These are phyloP conservation scores for Danaus plexippus DNA, from an alignment of 1,140 invertebrate genomes.

Conservation along the genomic window DNA sequence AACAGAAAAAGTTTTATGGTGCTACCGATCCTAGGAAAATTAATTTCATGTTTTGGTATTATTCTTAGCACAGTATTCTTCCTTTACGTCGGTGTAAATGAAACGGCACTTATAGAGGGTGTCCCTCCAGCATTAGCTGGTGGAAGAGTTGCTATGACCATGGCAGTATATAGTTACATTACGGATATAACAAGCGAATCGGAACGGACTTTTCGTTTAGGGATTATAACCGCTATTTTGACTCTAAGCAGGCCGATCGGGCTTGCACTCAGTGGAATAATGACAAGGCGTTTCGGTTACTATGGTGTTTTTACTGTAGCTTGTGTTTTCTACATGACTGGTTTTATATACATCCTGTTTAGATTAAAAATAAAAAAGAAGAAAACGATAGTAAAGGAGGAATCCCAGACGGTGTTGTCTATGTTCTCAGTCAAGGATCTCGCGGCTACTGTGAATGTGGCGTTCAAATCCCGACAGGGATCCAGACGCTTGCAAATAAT, in stretches of 20 bases:
- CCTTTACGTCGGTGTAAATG: slow-evolving; percentile 69
- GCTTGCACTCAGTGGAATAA: slow-evolving; percentile 65
- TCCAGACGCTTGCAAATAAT: slow-evolving; percentile 64
- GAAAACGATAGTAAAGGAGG: slow-evolving; percentile 44
- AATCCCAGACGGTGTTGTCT: slow-evolving; percentile 27
- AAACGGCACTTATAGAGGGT: slow-evolving; percentile 71
- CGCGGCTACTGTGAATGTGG: slow-evolving; percentile 67
- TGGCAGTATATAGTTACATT: slow-evolving; percentile 74
- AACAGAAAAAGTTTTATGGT: slow-evolving; percentile 75
- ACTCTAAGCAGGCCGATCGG: slow-evolving; percentile 66
- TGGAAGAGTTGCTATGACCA: slow-evolving; percentile 72
- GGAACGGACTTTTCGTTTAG: slow-evolving; percentile 73
- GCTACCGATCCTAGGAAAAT: slow-evolving; percentile 72
- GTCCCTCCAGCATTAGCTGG: slow-evolving; percentile 72
- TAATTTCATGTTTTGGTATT: slow-evolving; percentile 63
- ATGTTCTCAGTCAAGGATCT: slow-evolving; percentile 65
- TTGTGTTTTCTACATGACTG: slow-evolving; percentile 59
- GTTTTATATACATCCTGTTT: slow-evolving; percentile 63
- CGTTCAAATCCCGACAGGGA: slow-evolving; percentile 58
- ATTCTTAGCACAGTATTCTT: slow-evolving; percentile 73
- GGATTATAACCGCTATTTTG: slow-evolving; percentile 73
- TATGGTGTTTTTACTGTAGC: slow-evolving; percentile 66
- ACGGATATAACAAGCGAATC: slow-evolving; percentile 74
- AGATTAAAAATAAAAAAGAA: slow-evolving; percentile 59
- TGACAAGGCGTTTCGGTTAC: slow-evolving; percentile 63